A percentile compares a stretch with the other conserved stretches of the same genome.
Evolutionary conservation across 2,888 invertebrate species (phyloP).

Genomic region (Suillia variegata): DNA sequence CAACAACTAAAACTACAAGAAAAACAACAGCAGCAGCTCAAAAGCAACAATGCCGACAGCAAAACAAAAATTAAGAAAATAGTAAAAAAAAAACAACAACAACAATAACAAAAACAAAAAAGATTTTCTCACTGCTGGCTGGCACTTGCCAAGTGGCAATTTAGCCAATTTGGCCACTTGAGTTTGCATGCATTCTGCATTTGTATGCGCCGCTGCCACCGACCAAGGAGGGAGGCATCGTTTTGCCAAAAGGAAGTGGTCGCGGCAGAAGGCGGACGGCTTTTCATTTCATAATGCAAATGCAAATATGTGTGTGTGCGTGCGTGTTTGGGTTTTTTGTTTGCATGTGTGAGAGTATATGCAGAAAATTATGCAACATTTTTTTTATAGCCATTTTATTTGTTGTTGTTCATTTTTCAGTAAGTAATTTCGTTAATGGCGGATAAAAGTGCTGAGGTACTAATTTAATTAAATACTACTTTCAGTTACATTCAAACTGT

Average conservation of each 20-base stretch:
- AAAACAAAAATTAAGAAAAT: background rate
- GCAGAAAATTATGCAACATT: no score
- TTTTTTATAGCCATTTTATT: no score
- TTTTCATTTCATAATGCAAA: background rate
- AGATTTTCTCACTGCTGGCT: conserved; percentile 39
- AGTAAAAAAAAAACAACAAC: no score
- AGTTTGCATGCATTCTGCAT: background rate
- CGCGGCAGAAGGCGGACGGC: background rate
- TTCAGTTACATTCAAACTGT: no score
- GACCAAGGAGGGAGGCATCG: no score
- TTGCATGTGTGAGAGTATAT: no score
- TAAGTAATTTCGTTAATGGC: no score
- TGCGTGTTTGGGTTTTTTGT: background rate
- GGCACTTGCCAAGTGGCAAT: conserved; percentile 37
- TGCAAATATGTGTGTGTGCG: background rate
- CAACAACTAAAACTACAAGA: background rate
- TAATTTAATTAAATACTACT: no score
- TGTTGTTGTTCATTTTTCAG: no score
- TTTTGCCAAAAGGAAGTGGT: background rate
- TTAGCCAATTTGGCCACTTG: background rate
- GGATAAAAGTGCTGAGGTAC: no score
- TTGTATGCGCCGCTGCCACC: background rate
- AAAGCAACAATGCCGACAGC: background rate
- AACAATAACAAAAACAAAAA: conserved; percentile 41
- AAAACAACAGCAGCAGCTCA: background rate